A percentile compares a stretch with the other conserved stretches of the same genome.
These are phyloP conservation scores for Leptodactylus fallax DNA, from an alignment of 2,797 vertebrate genomes.

Conservation along the genomic window DNA sequence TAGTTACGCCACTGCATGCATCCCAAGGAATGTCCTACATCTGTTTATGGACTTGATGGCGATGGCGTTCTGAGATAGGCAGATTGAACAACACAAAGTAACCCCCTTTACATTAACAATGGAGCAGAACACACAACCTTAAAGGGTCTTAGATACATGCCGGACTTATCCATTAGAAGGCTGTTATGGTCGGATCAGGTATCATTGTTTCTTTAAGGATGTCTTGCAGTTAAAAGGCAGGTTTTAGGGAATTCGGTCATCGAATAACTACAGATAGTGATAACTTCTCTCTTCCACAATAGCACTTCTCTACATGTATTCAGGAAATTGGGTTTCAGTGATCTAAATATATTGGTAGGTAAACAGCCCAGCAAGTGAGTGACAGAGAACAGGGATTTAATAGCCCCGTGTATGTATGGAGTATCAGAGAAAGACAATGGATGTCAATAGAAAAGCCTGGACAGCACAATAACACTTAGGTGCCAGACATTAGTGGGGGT, in stretches of 20 bases:
- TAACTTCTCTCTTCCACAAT: slow-evolving; percentile 32
- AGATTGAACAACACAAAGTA: neutral
- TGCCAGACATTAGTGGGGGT: neutral
- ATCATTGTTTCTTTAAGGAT: slow-evolving; percentile 25
- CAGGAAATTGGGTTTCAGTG: slow-evolving; percentile 16
- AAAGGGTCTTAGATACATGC: neutral
- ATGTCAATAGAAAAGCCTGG: slow-evolving; percentile 30
- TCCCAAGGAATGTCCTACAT: no score
- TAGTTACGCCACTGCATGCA: no score
- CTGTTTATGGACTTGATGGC: neutral
- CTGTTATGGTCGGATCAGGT: neutral
- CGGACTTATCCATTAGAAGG: slow-evolving; percentile 7
- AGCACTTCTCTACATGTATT: neutral
- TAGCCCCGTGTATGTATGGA: slow-evolving; percentile 20
- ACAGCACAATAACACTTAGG: neutral
- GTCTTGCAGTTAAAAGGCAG: neutral
- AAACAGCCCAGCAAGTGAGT: slow-evolving; percentile 1
- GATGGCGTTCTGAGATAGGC: neutral
- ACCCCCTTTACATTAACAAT: neutral
- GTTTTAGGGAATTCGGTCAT: slow-evolving; percentile 6
- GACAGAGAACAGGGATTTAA: neutral
- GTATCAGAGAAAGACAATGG: slow-evolving; percentile 39
- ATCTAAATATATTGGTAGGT: slow-evolving; percentile 17
- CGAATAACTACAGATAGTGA: slow-evolving; percentile 21
- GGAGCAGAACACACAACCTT: neutral